A percentile compares a stretch with the other conserved stretches of the same genome.
Evolutionary conservation across 2,113 vertebrate genomes (phyloP).

Genomic region (Oryzias celebensis): DNA sequence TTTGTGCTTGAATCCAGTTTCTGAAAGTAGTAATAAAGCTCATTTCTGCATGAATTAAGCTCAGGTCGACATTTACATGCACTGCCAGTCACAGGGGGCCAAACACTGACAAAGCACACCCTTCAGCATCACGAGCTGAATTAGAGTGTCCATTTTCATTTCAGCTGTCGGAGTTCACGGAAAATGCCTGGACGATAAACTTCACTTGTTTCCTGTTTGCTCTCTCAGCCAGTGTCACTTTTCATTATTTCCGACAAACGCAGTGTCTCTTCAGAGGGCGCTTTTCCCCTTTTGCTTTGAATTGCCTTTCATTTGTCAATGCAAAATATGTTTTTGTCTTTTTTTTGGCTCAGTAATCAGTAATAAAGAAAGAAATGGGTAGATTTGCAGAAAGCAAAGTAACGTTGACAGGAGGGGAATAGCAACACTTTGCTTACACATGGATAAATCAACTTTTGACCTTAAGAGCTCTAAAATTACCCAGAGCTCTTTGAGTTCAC

Average conservation of each 20-base stretch:
- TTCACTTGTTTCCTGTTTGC: constrained; percentile 38
- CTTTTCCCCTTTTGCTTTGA: background rate
- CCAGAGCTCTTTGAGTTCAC: constrained; percentile 6
- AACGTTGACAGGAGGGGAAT: background rate
- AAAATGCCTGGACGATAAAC: constrained; percentile 38
- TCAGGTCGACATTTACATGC: constrained; percentile 52
- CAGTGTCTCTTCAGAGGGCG: constrained; percentile 6
- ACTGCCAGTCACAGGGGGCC: constrained; percentile 35
- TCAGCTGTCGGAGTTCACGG: constrained; percentile 30
- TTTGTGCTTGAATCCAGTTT: background rate
- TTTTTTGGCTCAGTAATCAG: too few species aligned
- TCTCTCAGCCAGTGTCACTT: constrained; percentile 41
- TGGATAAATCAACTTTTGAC: constrained; percentile 20
- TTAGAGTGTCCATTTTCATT: constrained; percentile 53
- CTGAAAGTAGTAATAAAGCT: background rate
- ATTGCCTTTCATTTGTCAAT: constrained; percentile 10
- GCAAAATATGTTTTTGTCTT: constrained; percentile 5
- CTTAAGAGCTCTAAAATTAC: constrained; percentile 16
- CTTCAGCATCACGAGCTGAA: constrained; percentile 24
- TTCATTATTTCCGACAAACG: constrained; percentile 46
- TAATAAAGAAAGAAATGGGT: background rate
- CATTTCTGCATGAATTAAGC: background rate
- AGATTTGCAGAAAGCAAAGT: constrained; percentile 1
- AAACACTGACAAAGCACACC: constrained; percentile 18
- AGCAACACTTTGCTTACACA: constrained; percentile 16